Conservation (phyloP, 2,888 invertebrate species). For the Troides oblongomaculatus region DNA sequence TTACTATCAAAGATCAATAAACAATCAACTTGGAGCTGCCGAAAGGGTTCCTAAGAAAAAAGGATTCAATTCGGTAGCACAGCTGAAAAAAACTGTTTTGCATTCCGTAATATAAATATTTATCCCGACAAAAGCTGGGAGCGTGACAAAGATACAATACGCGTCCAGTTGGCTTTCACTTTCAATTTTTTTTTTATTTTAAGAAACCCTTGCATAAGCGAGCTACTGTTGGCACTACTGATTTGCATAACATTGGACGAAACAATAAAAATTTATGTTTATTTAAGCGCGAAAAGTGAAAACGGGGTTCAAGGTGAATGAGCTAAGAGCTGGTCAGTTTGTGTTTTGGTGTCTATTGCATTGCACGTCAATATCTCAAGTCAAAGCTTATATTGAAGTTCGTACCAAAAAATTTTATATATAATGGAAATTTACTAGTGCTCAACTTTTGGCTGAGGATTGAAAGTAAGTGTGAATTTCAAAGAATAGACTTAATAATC, state of each 20-base stretch:
- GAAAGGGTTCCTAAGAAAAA: constrained; percentile 74
- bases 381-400: background rate
- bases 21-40: constrained; percentile 58
- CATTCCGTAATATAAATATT: constrained; percentile 76
- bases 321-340: constrained; percentile 55
- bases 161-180: constrained; percentile 75
- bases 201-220: constrained; percentile 68
- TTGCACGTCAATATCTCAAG: constrained; percentile 51
- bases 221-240: constrained; percentile 64
- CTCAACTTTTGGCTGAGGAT: background rate
- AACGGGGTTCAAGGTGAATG: constrained; percentile 66
- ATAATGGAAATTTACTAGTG: background rate
- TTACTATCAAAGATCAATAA: constrained; percentile 54
- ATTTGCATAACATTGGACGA: constrained; percentile 75
- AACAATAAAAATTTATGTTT: constrained; percentile 65
- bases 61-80: constrained; percentile 68
- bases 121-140: constrained; percentile 64
- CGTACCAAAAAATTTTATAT: background rate
- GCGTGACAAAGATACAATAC: constrained; percentile 67
- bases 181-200: constrained; percentile 66
- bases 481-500: background rate
- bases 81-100: constrained; percentile 72
- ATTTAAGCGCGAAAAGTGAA: constrained; percentile 75
- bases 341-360: constrained; percentile 60
- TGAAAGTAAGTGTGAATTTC: background rate